Conservation (phyloP, 1,140 invertebrate genomes). For the Drosophila subpulchrella region DNA sequence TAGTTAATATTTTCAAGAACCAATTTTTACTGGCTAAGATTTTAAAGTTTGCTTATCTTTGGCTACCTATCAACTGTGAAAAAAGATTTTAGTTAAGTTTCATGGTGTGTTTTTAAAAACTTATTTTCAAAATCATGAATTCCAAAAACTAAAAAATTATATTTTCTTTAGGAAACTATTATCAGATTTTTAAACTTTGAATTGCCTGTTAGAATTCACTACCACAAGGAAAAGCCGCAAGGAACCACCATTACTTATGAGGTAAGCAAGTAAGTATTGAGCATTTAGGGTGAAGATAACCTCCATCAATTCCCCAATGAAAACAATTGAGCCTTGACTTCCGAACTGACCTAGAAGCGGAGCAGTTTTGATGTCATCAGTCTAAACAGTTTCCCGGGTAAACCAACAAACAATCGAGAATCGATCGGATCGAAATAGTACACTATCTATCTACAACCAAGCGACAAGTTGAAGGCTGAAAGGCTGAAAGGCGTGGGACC, state of each 20-base stretch:
- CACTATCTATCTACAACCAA: constrained; percentile 12
- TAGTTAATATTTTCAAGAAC: no score
- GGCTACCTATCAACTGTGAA: no score
- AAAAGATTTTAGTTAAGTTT: no score
- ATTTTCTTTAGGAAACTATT: no score
- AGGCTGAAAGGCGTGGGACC: constrained; percentile 7
- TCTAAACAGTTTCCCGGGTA: constrained; percentile 41
- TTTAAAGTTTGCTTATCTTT: no score
- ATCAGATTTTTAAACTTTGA: no score
- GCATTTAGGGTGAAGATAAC: background rate
- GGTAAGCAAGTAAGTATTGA: background rate
- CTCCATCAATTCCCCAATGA: constrained; percentile 5
- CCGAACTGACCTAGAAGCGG: constrained; percentile 43
- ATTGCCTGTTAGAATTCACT: no score
- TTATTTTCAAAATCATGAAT: no score
- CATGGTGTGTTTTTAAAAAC: no score
- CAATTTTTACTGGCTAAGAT: no score
- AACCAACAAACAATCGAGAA: constrained; percentile 46
- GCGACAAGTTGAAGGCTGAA: constrained; percentile 48
- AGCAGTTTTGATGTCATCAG: constrained; percentile 51
- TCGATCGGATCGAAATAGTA: constrained; percentile 16
- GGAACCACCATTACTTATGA: background rate
- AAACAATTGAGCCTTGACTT: constrained; percentile 42
- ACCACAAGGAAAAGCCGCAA: no score
- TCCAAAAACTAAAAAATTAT: no score